phyloP scores from a whole-genome alignment of 2,888 invertebrate genomes.

The Ephialtes manifestator region DNA sequence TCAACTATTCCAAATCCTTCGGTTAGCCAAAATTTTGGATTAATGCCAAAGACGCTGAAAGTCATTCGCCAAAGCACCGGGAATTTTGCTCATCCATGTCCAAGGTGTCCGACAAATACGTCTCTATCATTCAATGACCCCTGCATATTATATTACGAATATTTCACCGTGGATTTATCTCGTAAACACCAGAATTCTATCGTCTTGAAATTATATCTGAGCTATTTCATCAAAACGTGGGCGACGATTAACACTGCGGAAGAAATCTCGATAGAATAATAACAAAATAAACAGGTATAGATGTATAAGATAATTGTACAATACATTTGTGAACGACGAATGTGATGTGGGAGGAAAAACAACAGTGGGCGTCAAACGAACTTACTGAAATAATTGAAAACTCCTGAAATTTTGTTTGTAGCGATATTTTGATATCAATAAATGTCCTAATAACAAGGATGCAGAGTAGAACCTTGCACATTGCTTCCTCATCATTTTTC shows the following conservation, averaged over 20 bases:
- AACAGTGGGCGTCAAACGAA: background rate
- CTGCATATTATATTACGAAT: background rate
- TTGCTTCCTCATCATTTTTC: too few species aligned
- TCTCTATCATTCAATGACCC: conserved; percentile 41
- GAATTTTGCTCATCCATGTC: conserved; percentile 39
- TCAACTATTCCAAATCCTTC: conserved; percentile 57
- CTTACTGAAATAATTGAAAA: background rate
- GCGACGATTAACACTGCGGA: background rate
- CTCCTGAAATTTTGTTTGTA: too few species aligned
- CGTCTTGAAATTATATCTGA: background rate
- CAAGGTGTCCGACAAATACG: conserved; percentile 33
- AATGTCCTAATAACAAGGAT: too few species aligned
- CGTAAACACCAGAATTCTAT: too few species aligned
- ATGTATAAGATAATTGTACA: conserved; percentile 14
- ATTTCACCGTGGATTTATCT: background rate
- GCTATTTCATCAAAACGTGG: background rate
- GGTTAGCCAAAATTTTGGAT: conserved; percentile 61
- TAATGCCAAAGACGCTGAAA: conserved; percentile 32
- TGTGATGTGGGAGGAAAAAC: conserved; percentile 8
- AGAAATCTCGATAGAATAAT: background rate
- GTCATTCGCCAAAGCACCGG: conserved; percentile 45
- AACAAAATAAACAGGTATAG: background rate
- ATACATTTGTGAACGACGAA: too few species aligned
- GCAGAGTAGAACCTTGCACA: too few species aligned
- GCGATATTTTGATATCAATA: too few species aligned